phyloP scores from a whole-genome alignment of 2,888 invertebrate species.

The Nemurella pictetii region DNA sequence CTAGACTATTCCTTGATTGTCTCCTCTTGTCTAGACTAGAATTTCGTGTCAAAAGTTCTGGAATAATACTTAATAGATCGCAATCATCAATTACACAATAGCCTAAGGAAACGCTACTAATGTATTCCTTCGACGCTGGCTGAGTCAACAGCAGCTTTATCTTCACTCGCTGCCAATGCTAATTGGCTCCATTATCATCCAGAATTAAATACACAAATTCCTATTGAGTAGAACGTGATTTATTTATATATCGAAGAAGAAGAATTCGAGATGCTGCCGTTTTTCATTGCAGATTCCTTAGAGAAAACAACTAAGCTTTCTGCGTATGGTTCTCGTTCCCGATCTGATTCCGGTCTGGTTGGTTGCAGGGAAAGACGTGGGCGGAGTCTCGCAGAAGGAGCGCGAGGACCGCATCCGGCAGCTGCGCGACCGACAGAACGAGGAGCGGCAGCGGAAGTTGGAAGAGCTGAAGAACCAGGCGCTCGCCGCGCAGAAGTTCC shows the following conservation, averaged over 20 bases:
- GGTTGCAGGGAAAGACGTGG: conserved; percentile 40
- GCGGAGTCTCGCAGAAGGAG: conserved; percentile 45
- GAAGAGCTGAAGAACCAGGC: conserved; percentile 89
- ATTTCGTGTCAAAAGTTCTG: not conserved
- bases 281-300: too few species aligned
- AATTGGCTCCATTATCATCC: not conserved
- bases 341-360: not conserved
- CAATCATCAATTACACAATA: not conserved
- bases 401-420: conserved; percentile 50
- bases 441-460: conserved; percentile 83
- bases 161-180: not conserved
- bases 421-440: conserved; percentile 83
- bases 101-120: not conserved
- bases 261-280: not conserved
- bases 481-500: conserved; percentile 83
- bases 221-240: too few species aligned
- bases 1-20: not conserved
- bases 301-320: not conserved
- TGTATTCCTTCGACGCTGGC: not conserved
- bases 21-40: not conserved
- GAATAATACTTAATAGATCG: not conserved
- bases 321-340: not conserved
- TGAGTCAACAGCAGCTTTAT: not conserved
- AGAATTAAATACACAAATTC: not conserved
- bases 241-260: not conserved